Conservation (phyloP, 1,140 invertebrate genomes). For the Cotesia glomerata region DNA sequence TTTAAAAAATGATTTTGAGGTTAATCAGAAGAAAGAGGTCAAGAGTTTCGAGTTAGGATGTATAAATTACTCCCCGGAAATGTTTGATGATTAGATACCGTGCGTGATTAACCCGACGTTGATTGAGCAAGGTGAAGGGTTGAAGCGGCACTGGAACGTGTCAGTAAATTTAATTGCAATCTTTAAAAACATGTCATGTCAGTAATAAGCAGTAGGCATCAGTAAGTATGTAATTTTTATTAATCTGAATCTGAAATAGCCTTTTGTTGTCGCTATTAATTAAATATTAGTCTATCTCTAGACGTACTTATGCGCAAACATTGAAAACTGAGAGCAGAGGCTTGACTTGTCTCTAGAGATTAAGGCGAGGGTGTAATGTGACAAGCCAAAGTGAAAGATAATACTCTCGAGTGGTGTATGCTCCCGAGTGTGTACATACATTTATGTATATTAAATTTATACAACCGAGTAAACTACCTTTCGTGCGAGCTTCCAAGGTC, state of each 20-base stretch:
- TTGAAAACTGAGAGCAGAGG: neutral
- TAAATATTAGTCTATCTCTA: neutral
- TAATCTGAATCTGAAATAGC: too few relatives aligned
- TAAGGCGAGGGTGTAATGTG: neutral
- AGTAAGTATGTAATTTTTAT: too few relatives aligned
- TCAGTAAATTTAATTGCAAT: neutral
- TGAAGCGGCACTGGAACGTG: neutral
- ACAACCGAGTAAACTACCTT: too few relatives aligned
- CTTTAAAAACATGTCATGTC: neutral
- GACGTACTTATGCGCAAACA: too few relatives aligned
- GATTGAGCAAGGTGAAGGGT: constrained; percentile 2
- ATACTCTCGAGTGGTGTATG: neutral
- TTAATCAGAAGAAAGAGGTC: neutral
- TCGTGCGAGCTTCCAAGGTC: too few relatives aligned
- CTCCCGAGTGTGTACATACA: too few relatives aligned
- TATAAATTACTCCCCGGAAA: constrained; percentile 29
- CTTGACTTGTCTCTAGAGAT: neutral
- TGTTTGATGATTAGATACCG: constrained; percentile 45
- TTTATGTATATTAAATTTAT: too few relatives aligned
- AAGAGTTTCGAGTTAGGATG: neutral
- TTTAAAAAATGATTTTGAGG: too few relatives aligned
- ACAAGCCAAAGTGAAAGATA: neutral
- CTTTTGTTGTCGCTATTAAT: neutral
- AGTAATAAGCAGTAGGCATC: neutral
- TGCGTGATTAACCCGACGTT: neutral